Evolutionary conservation across 2,888 invertebrate genomes (phyloP).

Genomic region (Caenorhabditis panamensis): DNA sequence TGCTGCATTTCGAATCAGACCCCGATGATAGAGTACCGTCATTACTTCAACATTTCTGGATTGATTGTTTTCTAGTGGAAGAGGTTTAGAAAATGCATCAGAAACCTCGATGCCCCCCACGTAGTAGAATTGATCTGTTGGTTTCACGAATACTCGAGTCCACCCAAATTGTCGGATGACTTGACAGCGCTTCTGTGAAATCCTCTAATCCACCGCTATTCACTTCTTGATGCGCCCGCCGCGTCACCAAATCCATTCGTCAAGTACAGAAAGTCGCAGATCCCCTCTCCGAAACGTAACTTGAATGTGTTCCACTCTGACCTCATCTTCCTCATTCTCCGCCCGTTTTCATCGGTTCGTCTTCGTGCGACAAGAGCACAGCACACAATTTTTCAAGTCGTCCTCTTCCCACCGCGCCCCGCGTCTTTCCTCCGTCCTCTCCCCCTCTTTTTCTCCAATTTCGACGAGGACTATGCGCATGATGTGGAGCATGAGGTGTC

Average conservation of each 20-base stretch:
- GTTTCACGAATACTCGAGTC: background rate
- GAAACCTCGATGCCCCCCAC: too few species aligned
- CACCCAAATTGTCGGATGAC: background rate
- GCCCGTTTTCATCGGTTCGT: constrained; percentile 6
- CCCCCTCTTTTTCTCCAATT: constrained; percentile 49
- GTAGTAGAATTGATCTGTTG: background rate
- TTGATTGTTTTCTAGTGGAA: background rate
- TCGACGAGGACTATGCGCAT: constrained; percentile 51
- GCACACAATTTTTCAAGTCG: constrained; percentile 11
- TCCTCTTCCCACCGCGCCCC: constrained; percentile 11
- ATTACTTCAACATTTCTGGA: background rate
- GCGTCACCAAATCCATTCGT: constrained; percentile 20
- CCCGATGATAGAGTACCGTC: constrained; percentile 12
- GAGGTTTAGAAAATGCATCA: background rate
- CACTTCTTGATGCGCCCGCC: background rate
- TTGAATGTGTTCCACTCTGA: background rate
- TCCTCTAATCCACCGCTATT: constrained; percentile 2
- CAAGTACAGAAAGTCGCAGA: constrained; percentile 11
- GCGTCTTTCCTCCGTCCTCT: constrained; percentile 4
- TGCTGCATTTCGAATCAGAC: constrained; percentile 42
- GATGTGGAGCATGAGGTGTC: constrained; percentile 61
- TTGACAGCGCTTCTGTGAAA: background rate
- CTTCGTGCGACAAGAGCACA: constrained; percentile 5
- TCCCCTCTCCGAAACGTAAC: constrained; percentile 4
- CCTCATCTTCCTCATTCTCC: background rate